Conservation (phyloP, 2,113 vertebrate species). For the Chionis minor region DNA sequence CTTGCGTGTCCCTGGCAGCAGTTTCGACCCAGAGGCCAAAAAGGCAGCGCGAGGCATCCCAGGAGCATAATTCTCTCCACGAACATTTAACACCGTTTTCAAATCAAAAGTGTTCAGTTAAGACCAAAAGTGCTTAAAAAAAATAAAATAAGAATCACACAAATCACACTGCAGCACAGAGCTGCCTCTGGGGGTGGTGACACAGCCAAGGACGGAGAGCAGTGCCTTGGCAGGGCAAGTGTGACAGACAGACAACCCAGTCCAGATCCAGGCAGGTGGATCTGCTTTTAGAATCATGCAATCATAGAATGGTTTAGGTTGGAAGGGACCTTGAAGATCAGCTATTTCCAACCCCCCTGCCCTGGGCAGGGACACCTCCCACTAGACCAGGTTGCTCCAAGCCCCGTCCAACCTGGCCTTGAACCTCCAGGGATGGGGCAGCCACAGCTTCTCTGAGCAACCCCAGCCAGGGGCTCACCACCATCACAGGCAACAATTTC, state of each 20-base stretch:
- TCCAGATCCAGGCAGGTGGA: background rate
- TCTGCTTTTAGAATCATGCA: background rate
- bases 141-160: too few species aligned
- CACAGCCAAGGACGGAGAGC: background rate
- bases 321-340: background rate
- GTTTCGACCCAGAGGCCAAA: background rate
- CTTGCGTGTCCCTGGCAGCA: rapidly evolving
- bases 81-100: background rate
- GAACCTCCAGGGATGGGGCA: background rate
- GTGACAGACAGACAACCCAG: background rate
- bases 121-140: background rate
- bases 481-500: background rate
- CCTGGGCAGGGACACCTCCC: background rate
- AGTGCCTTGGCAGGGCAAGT: background rate
- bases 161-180: background rate
- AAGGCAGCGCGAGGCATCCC: background rate
- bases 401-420: background rate
- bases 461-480: background rate
- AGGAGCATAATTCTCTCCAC: background rate
- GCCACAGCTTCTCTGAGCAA: background rate
- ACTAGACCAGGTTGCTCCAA: background rate
- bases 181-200: background rate
- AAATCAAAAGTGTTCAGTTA: background rate
- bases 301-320: background rate
- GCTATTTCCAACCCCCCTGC: background rate